These are phyloP conservation scores for Prosopocoilus inquinatus DNA, from an alignment of 2,888 invertebrate species.

Conservation along the genomic window DNA sequence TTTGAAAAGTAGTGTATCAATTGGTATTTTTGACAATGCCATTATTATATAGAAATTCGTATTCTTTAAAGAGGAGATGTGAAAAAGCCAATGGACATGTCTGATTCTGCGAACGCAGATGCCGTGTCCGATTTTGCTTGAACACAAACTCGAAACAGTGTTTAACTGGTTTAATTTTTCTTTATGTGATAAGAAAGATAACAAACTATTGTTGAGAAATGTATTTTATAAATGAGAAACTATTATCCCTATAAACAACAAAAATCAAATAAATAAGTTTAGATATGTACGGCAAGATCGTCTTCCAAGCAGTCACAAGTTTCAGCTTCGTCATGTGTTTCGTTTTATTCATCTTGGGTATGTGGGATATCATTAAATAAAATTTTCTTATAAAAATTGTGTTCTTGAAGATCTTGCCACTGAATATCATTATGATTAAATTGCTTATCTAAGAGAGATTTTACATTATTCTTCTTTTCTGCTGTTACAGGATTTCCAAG, in stretches of 20 bases:
- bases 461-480: constrained; percentile 12
- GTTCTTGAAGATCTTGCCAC: constrained; percentile 11
- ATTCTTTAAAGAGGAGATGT: neutral
- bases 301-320: constrained; percentile 3
- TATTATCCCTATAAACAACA: neutral
- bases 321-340: neutral
- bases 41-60: too few species aligned
- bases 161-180: too few species aligned
- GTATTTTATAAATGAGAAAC: neutral
- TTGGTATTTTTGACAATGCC: too few species aligned
- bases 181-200: too few species aligned
- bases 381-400: constrained; percentile 12
- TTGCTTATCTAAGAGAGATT: constrained; percentile 10
- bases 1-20: neutral
- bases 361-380: neutral
- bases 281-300: constrained; percentile 3
- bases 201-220: too few species aligned
- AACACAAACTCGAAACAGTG: too few species aligned
- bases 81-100: constrained; percentile 3
- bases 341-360: neutral
- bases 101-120: neutral
- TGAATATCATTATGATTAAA: constrained; percentile 7
- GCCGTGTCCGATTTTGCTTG: too few species aligned
- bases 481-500: constrained; percentile 4
- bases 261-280: too few species aligned